Evolutionary conservation across 2,888 invertebrate genomes (phyloP).

Genomic region (Pterostichus madidus): DNA sequence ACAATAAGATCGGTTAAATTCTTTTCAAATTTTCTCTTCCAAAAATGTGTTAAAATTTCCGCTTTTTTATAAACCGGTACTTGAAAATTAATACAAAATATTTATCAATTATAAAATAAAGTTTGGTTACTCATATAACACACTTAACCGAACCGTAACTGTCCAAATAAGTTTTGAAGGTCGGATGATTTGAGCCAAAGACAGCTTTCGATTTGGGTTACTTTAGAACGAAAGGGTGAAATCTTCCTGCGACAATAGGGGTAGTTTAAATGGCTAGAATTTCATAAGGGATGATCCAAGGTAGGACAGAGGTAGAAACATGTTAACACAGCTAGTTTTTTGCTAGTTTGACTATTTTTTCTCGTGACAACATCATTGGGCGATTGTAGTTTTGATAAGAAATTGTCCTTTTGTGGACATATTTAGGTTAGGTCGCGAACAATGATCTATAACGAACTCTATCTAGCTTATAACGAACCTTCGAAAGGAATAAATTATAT

Average conservation of each 20-base stretch:
- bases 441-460: conserved; percentile 76
- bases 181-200: neutral
- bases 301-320: conserved; percentile 63
- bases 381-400: conserved; percentile 74
- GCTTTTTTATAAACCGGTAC: conserved; percentile 19
- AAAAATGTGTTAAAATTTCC: conserved; percentile 40
- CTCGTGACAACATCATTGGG: conserved; percentile 67
- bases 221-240: conserved; percentile 69
- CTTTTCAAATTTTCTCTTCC: conserved; percentile 11
- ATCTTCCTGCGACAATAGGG: conserved; percentile 71
- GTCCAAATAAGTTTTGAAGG: conserved; percentile 6
- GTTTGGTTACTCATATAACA: conserved; percentile 20
- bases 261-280: conserved; percentile 74
- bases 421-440: conserved; percentile 75
- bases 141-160: neutral
- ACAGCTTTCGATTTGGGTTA: conserved; percentile 2
- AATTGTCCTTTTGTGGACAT: conserved; percentile 76
- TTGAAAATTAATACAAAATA: conserved; percentile 52
- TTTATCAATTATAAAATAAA: conserved; percentile 20
- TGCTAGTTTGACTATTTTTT: conserved; percentile 8
- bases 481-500: conserved; percentile 62
- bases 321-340: conserved; percentile 20
- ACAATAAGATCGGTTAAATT: conserved; percentile 14
- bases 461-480: conserved; percentile 65
- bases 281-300: conserved; percentile 72